Percentiles rank a stretch among this genome's conserved stretches.
phyloP scores from a whole-genome alignment of 2,888 invertebrate species.

The Pandemis heparana region DNA sequence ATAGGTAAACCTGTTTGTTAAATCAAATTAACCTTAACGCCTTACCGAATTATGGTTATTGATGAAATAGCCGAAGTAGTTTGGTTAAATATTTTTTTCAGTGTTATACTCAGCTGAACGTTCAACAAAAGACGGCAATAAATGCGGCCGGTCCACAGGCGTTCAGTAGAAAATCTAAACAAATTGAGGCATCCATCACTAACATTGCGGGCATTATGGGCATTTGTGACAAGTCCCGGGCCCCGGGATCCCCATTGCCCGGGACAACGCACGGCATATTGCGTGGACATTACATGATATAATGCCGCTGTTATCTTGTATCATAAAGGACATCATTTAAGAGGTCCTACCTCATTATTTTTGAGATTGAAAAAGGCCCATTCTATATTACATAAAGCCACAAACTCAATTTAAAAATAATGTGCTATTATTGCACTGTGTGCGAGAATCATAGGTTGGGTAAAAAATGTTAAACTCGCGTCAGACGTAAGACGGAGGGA shows the following conservation, averaged over 20 bases:
- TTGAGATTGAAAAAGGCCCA: neutral
- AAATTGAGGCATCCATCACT: constrained; percentile 11
- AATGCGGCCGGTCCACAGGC: neutral
- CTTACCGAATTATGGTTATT: too few relatives aligned
- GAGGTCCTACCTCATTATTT: neutral
- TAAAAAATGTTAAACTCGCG: too few relatives aligned
- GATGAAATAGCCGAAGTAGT: too few relatives aligned
- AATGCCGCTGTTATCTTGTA: neutral
- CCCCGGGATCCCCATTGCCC: neutral
- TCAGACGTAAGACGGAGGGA: too few relatives aligned
- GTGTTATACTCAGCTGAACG: too few relatives aligned
- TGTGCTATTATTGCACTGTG: too few relatives aligned
- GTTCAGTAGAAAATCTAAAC: neutral
- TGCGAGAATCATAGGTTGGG: too few relatives aligned
- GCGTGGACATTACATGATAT: neutral
- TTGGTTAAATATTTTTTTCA: too few relatives aligned
- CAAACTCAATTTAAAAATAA: too few relatives aligned
- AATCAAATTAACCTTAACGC: too few relatives aligned
- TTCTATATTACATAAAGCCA: neutral
- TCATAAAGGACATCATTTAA: neutral
- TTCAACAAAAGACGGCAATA: neutral
- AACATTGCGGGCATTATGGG: neutral
- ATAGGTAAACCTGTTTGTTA: too few relatives aligned
- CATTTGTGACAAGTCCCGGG: constrained; percentile 2
- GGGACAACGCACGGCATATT: neutral